Evolutionary conservation across 2,888 invertebrate species (phyloP), one percentile per base, ranked within the genome.

Genomic region (Oxyteleia sp.): DNA sequence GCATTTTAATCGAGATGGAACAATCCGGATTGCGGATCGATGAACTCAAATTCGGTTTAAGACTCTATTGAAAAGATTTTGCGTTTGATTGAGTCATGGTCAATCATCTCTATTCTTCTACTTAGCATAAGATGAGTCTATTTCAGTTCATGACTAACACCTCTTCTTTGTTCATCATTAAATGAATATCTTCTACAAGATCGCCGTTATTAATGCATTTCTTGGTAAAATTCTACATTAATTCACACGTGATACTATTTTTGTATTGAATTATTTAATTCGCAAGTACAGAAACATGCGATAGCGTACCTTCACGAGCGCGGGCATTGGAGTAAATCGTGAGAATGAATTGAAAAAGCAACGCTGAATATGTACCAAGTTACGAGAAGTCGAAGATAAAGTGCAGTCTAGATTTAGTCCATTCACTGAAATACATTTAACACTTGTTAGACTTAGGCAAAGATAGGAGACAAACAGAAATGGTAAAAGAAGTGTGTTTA

Each of bases 61-160:
- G 32, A 32, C 32, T 3, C 8, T 59, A 7, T 13, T 20, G 35
- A 18, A 13, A 35, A 26, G 13, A 26, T 26, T 59, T 13, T 4
- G 23, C 18, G 8, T 15, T 35, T 43, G 32, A 32, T 32, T 32
- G 23, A 23, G 23, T 23, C 57, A 20, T 57, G 41, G n/a, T n/a
- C n/a, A n/a, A n/a, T n/a, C n/a, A n/a, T n/a, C n/a, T n/a, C n/a
- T n/a, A n/a, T 43, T 38, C 38, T 38, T 0, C 38, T 57, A 15
- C 10, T 38, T 57, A 20, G 57, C 38, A 38, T 38, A 32, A 32
- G 32, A 32, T 32, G 8, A 32, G n/a, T 41, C 20, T 57, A 38
- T 57, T 41, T 57, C 35, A 20, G 23, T n/a, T 3, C 10, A 32
- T 41, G 41, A 57, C 41, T 57, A 57, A 57, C 16, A n/a, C 57